Conservation (phyloP, 2,797 vertebrate genomes). For the Uromys caudimaculatus region DNA sequence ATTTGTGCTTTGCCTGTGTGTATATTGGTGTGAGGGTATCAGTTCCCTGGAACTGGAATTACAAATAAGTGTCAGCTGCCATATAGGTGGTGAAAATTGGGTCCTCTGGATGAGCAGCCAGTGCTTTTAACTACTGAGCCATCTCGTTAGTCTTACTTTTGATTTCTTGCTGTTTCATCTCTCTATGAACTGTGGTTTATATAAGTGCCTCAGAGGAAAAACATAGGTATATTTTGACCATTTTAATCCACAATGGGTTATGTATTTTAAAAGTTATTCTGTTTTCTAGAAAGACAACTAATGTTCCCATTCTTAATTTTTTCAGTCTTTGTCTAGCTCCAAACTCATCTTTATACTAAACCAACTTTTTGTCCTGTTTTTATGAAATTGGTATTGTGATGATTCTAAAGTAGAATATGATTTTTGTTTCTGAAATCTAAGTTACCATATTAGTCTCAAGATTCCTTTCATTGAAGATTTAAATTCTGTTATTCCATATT, state of each 20-base stretch:
- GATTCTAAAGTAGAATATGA: not conserved
- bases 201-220: not conserved
- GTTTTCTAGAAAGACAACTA: slow-evolving; percentile 32
- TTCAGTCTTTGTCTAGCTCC: not conserved
- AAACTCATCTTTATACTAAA: not conserved
- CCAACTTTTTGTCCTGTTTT: not conserved
- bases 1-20: not conserved
- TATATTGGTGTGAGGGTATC: not conserved
- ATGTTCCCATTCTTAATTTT: not conserved
- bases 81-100: not conserved
- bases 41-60: not conserved
- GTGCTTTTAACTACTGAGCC: not conserved
- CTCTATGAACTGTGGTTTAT: not conserved
- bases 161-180: not conserved
- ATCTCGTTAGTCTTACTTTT: not conserved
- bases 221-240: not conserved
- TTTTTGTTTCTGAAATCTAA: not conserved
- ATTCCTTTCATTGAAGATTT: not conserved
- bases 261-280: not conserved
- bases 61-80: not conserved
- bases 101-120: not conserved
- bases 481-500: not conserved
- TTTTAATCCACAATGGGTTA: not conserved
- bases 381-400: not conserved
- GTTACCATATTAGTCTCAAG: not conserved